phyloP scores from a whole-genome alignment of 2,113 vertebrate genomes.

The Phrynosoma platyrhinos region DNA sequence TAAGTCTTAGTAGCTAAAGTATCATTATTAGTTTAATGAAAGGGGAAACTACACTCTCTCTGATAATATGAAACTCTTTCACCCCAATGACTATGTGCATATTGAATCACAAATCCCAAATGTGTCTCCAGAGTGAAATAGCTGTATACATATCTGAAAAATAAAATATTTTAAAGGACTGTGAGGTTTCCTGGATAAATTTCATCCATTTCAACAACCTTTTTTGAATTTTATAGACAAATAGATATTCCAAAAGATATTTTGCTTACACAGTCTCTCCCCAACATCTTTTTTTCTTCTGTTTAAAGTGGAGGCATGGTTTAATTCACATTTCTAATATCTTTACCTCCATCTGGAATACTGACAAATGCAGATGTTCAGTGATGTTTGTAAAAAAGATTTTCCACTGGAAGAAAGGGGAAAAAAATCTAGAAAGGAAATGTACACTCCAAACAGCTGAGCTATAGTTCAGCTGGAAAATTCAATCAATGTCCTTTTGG shows the following conservation, averaged over 20 bases:
- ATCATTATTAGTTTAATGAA: background rate
- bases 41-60: background rate
- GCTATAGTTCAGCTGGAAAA: slow-evolving; percentile 23
- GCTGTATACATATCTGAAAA: background rate
- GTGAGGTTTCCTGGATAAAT: background rate
- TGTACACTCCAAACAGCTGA: background rate
- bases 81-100: background rate
- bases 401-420: background rate
- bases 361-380: slow-evolving; percentile 25
- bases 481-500: slow-evolving; percentile 31
- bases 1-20: background rate
- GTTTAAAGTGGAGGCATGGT: background rate
- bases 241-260: background rate
- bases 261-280: background rate
- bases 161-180: too few species aligned
- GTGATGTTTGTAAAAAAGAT: background rate
- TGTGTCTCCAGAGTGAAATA: background rate
- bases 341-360: slow-evolving; percentile 16
- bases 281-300: background rate
- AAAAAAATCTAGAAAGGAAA: background rate
- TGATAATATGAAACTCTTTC: background rate
- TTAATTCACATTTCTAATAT: background rate
- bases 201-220: background rate
- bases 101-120: background rate
- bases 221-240: background rate